Percentiles rank a stretch among this genome's conserved stretches.
phyloP scores from a whole-genome alignment of 1,140 invertebrate genomes.

The Hirudo medicinalis region DNA sequence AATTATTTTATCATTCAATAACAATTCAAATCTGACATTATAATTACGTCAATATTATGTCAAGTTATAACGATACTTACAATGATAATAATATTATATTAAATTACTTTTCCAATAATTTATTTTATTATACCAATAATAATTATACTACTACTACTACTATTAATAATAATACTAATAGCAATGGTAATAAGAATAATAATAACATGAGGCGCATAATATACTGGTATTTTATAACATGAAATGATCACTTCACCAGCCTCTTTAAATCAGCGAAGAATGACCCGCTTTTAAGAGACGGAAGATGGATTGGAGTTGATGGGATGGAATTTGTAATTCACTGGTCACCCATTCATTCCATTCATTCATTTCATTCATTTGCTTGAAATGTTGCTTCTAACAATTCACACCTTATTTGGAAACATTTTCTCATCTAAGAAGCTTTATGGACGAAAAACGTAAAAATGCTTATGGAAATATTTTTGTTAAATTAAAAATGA shows the following conservation, averaged over 20 bases:
- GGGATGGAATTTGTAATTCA: background rate
- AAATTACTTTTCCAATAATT: background rate
- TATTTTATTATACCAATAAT: background rate
- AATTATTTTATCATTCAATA: too few relatives aligned
- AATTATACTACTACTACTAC: background rate
- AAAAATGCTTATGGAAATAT: too few relatives aligned
- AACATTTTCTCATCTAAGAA: too few relatives aligned
- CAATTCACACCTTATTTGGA: too few relatives aligned
- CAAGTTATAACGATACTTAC: background rate
- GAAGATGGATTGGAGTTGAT: background rate
- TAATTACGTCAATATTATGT: too few relatives aligned
- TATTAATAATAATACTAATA: conserved; percentile 4
- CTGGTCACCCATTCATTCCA: background rate
- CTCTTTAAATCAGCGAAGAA: background rate
- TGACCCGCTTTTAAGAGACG: background rate
- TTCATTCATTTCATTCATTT: background rate
- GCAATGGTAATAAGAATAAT: background rate
- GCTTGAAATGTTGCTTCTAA: too few relatives aligned
- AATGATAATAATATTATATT: background rate
- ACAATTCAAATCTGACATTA: too few relatives aligned
- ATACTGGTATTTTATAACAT: background rate
- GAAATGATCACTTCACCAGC: background rate
- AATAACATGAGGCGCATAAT: conserved; percentile 1
- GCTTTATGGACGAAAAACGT: too few relatives aligned
- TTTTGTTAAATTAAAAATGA: too few relatives aligned